A percentile compares a stretch with the other conserved stretches of the same genome.
Conservation (phyloP, 2,888 invertebrate genomes). For the Erebia aethiops region DNA sequence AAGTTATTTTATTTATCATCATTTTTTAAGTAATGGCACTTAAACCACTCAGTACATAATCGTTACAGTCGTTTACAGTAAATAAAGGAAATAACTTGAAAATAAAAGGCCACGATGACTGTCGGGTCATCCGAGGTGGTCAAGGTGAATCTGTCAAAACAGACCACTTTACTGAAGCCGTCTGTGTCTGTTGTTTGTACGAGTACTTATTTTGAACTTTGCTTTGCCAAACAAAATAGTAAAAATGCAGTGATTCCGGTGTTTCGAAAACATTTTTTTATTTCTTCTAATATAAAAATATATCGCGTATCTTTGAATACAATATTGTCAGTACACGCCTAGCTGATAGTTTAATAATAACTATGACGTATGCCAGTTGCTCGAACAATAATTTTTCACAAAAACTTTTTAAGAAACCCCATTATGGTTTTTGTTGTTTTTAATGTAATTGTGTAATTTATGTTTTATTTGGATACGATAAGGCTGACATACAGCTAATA, state of each 20-base stretch:
- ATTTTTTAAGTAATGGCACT: constrained; percentile 24
- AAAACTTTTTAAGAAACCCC: too few species aligned
- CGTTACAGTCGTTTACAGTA: constrained; percentile 47
- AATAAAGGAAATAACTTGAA: constrained; percentile 61
- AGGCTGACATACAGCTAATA: too few species aligned
- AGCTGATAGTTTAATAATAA: too few species aligned
- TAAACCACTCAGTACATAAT: constrained; percentile 27
- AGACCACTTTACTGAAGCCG: constrained; percentile 14
- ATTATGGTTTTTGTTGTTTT: too few species aligned
- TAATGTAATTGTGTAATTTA: too few species aligned
- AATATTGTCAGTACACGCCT: too few species aligned
- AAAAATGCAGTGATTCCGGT: neutral
- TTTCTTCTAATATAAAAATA: too few species aligned
- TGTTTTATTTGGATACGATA: too few species aligned
- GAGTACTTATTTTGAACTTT: constrained; percentile 15
- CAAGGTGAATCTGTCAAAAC: constrained; percentile 26
- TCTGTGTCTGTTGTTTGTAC: neutral
- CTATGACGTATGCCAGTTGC: too few species aligned
- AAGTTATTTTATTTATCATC: constrained; percentile 27
- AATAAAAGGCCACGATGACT: constrained; percentile 37
- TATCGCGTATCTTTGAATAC: too few species aligned
- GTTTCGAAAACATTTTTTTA: neutral
- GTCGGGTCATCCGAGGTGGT: constrained; percentile 59
- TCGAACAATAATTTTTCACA: too few species aligned
- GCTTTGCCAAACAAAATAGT: neutral